Conservation (phyloP, 2,113 vertebrate genomes). For the Arizona elegans region DNA sequence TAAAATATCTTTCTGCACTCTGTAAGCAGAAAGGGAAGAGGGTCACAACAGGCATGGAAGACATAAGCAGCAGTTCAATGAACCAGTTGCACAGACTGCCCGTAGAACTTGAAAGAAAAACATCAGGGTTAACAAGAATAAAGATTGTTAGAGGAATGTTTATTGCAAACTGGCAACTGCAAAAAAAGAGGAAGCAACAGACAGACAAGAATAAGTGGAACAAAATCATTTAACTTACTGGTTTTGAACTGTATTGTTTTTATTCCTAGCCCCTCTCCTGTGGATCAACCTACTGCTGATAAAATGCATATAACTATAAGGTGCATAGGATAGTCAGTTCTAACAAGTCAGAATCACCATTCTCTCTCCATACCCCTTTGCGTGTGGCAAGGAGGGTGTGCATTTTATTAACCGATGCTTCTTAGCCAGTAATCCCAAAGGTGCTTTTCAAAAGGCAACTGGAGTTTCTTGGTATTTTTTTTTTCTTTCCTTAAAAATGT, state of each 20-base stretch:
- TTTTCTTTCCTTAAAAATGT: neutral
- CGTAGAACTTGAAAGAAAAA: neutral
- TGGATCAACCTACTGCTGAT: rapidly evolving
- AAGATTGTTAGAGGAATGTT: neutral
- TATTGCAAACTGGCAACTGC: neutral
- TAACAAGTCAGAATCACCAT: neutral
- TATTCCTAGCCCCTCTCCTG: neutral
- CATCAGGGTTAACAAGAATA: rapidly evolving
- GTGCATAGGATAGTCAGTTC: neutral
- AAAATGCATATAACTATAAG: neutral
- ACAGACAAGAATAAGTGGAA: neutral
- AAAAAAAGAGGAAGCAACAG: neutral
- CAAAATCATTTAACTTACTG: neutral
- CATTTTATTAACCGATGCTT: neutral
- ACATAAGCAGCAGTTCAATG: neutral
- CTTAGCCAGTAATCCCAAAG: neutral
- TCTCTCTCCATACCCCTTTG: neutral
- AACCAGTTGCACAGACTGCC: neutral
- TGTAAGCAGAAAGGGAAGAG: neutral
- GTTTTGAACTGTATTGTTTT: neutral
- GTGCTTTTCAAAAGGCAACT: neutral
- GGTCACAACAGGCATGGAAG: slow-evolving; percentile 2
- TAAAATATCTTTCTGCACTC: neutral
- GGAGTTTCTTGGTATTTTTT: neutral
- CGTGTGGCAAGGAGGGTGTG: neutral